Base-by-base conservation (phyloP, 2,113 vertebrate genomes). In the Lophochroa leadbeateri region DNA sequence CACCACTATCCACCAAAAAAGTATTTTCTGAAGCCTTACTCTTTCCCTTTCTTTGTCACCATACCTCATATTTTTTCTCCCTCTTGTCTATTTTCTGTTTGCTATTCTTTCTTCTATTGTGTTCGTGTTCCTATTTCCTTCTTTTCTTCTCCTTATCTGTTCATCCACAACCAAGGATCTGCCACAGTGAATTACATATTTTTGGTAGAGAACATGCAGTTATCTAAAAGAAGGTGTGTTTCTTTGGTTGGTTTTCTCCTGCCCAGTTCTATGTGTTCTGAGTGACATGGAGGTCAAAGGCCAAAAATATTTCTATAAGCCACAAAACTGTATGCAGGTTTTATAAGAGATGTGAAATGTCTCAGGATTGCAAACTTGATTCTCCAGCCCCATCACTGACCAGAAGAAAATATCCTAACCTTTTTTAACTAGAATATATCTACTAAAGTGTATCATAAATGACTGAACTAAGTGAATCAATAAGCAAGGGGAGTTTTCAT, bases 401-500 rank as follows among this genome's bases (percentile, higher is more conserved):
- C 87, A 87, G 83, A 82, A 78, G 82, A 92, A 82, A 96, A 76
- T 19, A 82, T 27, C 50, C 35, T 65, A 92, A 33, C 64, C 43
- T 95, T 93, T 95, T 95, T 91, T 76, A 92, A 88, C 57, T 67
- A 79, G 65, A 53, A 74, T 70, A 29, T 92, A 86, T 96, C 85
- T 96, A 79, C 94, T 90, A 86, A 84, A 95, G 87, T 87, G 41
- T 80, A 96, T 84, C 90, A 93, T 95, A 92, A 92, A 78, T 81
- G 79, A 94, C 70, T 88, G 65, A 89, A 96, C 37, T 92, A 96
- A 92, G 86, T 89, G 70, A 97, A 96, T 96, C 94, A 96, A 96
- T 97, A 96, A 89, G 58, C 77, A 92, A 82, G 86, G 44, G 17
- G 25, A 7, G 52, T 47, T 69, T 74, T 86, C 82, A 96, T 94